Evolutionary conservation across 2,113 vertebrate genomes (phyloP).

Genomic region (Psephotus haematonotus): DNA sequence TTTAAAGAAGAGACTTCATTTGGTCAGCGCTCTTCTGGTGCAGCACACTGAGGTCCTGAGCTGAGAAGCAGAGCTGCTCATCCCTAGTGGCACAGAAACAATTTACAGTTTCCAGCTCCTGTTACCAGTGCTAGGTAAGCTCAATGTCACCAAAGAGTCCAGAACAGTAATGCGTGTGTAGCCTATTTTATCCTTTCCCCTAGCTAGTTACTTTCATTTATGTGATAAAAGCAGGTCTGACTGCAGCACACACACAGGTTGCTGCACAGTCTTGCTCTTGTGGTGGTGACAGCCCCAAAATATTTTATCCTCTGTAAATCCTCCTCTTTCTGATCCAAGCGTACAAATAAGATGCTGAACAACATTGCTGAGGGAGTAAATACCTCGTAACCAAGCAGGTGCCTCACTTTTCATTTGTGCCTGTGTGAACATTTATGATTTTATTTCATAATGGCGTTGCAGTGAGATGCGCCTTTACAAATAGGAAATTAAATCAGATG

Average conservation of each 20-base stretch:
- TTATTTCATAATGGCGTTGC: constrained; percentile 14
- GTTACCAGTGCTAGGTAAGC: not conserved
- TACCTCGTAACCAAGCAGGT: not conserved
- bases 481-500: constrained; percentile 64
- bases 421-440: constrained; percentile 11
- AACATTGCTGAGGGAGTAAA: not conserved
- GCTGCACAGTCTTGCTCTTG: not conserved
- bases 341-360: not conserved
- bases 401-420: constrained; percentile 25
- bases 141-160: no score
- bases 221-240: not conserved
- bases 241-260: accelerated
- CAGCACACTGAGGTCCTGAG: not conserved
- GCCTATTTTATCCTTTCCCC: not conserved
- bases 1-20: not conserved
- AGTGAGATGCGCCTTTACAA: constrained; percentile 13
- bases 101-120: not conserved
- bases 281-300: not conserved
- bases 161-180: not conserved
- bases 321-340: constrained; percentile 16
- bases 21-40: accelerated
- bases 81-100: not conserved
- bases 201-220: accelerated
- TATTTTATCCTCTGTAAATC: not conserved
- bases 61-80: not conserved